Evolutionary conservation across 2,888 invertebrate genomes (phyloP).

Genomic region (Philaethria dido): DNA sequence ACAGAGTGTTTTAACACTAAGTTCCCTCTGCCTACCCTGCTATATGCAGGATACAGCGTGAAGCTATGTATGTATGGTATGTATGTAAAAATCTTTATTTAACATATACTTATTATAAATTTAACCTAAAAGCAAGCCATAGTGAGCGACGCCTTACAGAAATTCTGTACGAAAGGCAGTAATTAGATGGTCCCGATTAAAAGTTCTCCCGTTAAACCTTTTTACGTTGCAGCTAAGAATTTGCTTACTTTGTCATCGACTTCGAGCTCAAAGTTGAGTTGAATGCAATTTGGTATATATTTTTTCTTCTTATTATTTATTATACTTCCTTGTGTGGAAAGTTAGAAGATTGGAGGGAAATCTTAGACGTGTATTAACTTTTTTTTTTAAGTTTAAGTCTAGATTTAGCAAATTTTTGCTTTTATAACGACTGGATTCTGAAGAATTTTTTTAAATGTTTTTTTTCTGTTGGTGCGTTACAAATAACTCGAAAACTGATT

Average conservation of each 20-base stretch:
- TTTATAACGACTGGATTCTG: no score
- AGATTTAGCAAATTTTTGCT: no score
- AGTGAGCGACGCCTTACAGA: constrained; percentile 28
- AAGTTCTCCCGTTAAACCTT: constrained; percentile 78
- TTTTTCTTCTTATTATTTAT: not conserved
- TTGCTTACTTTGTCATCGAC: constrained; percentile 67
- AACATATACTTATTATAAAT: no score
- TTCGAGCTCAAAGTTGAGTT: constrained; percentile 34
- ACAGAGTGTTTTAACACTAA: no score
- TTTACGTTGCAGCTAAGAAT: constrained; percentile 73
- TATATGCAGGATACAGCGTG: no score
- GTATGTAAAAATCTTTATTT: no score
- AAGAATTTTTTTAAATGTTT: no score
- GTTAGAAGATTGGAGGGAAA: constrained; percentile 11
- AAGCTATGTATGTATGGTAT: no score
- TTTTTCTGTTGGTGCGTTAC: no score
- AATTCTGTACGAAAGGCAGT: constrained; percentile 33
- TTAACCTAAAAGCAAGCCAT: no score
- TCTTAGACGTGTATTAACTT: not conserved
- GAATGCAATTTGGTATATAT: constrained; percentile 31
- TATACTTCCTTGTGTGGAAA: constrained; percentile 17
- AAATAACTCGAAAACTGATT: no score
- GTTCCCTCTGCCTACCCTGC: no score
- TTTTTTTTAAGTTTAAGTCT: not conserved
- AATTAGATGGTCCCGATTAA: constrained; percentile 72